A percentile compares a stretch with the other conserved stretches of the same genome.
Conservation (phyloP, 2,888 invertebrate genomes). For the Lycocerus yunnanus region DNA sequence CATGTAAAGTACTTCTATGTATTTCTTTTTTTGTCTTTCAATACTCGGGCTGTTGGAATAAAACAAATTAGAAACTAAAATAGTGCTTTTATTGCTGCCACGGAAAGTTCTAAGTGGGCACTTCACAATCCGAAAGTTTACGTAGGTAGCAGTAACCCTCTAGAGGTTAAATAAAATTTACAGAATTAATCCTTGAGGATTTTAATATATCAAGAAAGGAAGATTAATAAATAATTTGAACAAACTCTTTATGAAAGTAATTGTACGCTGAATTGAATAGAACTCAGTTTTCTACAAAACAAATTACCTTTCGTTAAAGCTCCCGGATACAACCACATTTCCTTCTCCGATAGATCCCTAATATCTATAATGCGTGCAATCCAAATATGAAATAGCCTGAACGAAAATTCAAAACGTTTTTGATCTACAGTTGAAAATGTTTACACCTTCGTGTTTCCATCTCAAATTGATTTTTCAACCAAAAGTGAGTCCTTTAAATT, state of each 20-base stretch:
- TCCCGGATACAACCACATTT: slow-evolving; percentile 14
- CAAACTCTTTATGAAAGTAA: neutral
- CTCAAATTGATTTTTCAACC: neutral
- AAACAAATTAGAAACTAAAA: neutral
- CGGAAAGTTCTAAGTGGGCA: neutral
- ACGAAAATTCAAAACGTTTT: neutral
- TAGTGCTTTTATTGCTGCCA: neutral
- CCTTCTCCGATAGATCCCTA: slow-evolving; percentile 12
- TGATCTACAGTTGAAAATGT: neutral
- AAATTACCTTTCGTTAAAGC: slow-evolving; percentile 11
- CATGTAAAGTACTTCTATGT: neutral
- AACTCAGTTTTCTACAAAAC: slow-evolving; percentile 20
- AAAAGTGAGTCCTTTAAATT: neutral
- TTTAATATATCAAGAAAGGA: neutral
- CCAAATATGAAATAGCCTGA: slow-evolving; percentile 11
- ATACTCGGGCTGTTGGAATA: neutral
- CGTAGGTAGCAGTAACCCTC: neutral
- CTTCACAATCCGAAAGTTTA: neutral
- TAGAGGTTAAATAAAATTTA: neutral
- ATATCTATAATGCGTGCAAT: slow-evolving; percentile 9
- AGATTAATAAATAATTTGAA: neutral
- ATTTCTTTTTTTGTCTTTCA: neutral
- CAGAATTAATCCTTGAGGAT: neutral
- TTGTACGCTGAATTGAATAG: neutral
- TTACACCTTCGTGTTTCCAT: neutral